Evolutionary conservation across 2,113 vertebrate genomes (phyloP).

Genomic region (Peromyscus californicus): DNA sequence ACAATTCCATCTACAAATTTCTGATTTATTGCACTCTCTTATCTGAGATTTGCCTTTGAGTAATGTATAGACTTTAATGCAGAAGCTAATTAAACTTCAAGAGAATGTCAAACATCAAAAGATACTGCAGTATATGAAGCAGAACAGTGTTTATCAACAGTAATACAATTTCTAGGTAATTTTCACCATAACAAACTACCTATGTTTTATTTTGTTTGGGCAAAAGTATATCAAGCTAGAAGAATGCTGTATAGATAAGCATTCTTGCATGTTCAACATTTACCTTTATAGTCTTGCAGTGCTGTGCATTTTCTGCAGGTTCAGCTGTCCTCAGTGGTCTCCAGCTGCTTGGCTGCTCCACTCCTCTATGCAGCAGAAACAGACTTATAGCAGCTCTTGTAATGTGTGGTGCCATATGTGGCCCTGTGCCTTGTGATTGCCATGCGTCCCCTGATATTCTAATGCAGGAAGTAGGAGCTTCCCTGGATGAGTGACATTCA

Average conservation of each 20-base stretch:
- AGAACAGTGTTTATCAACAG: not conserved
- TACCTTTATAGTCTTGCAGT: not conserved
- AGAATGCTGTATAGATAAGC: not conserved
- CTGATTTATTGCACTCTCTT: not conserved
- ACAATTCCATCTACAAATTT: not conserved
- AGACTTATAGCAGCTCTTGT: not conserved
- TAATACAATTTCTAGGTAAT: not conserved
- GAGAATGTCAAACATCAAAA: not conserved
- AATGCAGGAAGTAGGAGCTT: conserved; percentile 72
- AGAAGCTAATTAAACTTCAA: not conserved
- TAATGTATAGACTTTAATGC: not conserved
- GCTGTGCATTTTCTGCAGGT: not conserved
- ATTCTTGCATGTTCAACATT: not conserved
- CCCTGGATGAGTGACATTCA: conserved; percentile 83
- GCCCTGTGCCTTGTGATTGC: not conserved
- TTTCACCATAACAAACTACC: not conserved
- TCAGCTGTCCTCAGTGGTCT: not conserved
- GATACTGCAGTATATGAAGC: not conserved
- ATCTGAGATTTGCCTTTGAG: not conserved
- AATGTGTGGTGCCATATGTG: conserved; percentile 15
- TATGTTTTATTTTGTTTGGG: not conserved
- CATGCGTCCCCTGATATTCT: conserved; percentile 59
- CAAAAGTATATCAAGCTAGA: not conserved
- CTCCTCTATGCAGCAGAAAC: not conserved
- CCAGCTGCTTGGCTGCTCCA: not conserved